Evolutionary conservation across 37 sponge, comb jelly and placozoan species (phyloP), one percentile per base, ranked within the genome.

Genomic region (Cliona cf. orientalis): DNA sequence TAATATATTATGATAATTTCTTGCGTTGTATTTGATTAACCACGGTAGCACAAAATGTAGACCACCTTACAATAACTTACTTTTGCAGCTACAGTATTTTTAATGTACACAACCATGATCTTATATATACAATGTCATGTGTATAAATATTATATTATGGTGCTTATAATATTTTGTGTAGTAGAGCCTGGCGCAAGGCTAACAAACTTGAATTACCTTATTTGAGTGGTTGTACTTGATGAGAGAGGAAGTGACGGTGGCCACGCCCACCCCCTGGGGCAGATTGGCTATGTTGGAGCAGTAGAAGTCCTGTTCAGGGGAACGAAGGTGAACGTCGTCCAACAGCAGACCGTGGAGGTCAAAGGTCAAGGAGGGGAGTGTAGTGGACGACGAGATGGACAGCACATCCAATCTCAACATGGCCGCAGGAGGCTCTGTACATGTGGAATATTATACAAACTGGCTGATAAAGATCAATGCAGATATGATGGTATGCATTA

Each of bases 331-430:
- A 19, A 85, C 35, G 61, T 61, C 62, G 62, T 85, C 85, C 70
- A 85, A 21, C 19, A 85, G 71, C 26, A 85, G 71, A 0, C 78
- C 78, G 46, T 85, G 85, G 45, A 85, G 71, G 25, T 68, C 41
- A 31, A 85, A 63, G 14, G 70, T 60, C 78, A 57, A 36, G 42
- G 80, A 35, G 5, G 29, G 58, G 49, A 43, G 49, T 1, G 44
- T n/a, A 39, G 49, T 53, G 67, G 53, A 37, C 1, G 57, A 12
- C 53, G 86, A 73, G 53, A 86, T 55, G 21, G 80, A 72, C 32
- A 39, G 66, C 7, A 66, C 74, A 35, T 86, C 86, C 55, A 86
- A 31, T 31, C 86, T 55, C 49, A 86, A 2, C 86, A 86, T 73
- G 31, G 67, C 57, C 28, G 80, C 65, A n/a, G 80, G 80, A 53